Evolutionary conservation across 2,888 invertebrate species (phyloP), one percentile per base, ranked within the genome.

Genomic region (Xanthostigma xanthostigma): DNA sequence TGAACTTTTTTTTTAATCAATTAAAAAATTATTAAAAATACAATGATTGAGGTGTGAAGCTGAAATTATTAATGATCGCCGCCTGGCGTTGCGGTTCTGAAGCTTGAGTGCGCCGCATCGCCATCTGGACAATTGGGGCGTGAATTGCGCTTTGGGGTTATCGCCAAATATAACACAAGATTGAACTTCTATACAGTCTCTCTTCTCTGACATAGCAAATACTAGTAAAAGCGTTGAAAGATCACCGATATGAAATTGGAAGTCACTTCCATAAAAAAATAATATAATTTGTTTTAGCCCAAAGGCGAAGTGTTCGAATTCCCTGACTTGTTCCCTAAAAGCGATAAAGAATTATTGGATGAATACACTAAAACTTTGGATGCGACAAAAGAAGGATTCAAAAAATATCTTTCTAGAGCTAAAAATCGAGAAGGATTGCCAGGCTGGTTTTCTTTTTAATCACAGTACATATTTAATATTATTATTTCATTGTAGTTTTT

Each of bases 381-480:
- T 33, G 75, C 81, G 56, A 67, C 79, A 0, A 79, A 83, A 61
- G 67, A 75, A 42, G 70, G 69, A 1, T 78, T 74, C 55, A 71
- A 76, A 58, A 62, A 70, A 11, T 84, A 74, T 58, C 59, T 81
- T 49, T 71, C 78, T 2, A 71, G 74, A 54, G 82, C 81, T 60
- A 81, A 80, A 64, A 67, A 78, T 51, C 71, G 82, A 60, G 76
- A 80, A 41, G 84, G 82, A 58, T 68, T 82, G 41, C 87, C 89
- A 6, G 81, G 82, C 51, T 90, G 89, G 89, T 89, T 79, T 66
- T 76, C 80, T 35, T 72, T 84, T 59, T 85, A 74, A 60, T 62
- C 62, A 8, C 1, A 36, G 9, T 17, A 17, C 17, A 17, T 44
- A n/a, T 33, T 27, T 42, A 17, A 33, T 33, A 33, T 9, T 17